Conservation (phyloP, 2,888 invertebrate genomes). For the Lydus trimaculatus region DNA sequence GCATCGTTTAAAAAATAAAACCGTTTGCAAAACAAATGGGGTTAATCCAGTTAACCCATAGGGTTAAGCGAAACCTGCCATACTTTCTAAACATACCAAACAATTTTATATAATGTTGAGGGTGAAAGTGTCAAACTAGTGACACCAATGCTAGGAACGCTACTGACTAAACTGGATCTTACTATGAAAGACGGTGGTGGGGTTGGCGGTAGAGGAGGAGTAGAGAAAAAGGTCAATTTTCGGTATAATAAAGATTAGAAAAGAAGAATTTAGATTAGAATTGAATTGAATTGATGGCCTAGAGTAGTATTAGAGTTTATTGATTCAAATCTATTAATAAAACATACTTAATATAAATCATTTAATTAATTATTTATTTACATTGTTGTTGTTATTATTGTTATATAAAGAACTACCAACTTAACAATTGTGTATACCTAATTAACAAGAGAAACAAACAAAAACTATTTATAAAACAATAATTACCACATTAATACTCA, state of each 20-base stretch:
- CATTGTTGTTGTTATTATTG: not conserved
- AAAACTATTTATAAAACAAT: conserved; percentile 1
- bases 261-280: not conserved
- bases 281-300: not conserved
- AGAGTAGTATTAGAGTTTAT: conserved; percentile 3
- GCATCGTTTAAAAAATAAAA: no score
- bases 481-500: not conserved
- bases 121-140: no score
- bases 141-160: no score
- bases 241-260: conserved; percentile 8
- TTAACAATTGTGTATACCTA: conserved; percentile 3
- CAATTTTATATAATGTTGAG: no score
- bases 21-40: no score
- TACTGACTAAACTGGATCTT: no score
- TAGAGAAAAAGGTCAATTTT: not conserved
- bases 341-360: not conserved
- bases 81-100: no score
- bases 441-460: not conserved
- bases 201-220: no score
- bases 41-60: no score
- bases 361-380: not conserved
- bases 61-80: no score
- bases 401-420: not conserved
- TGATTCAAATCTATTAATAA: conserved; percentile 12
- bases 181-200: no score